Evolutionary conservation across 2,888 invertebrate species (phyloP), one percentile per base, ranked within the genome.

Genomic region (Hecatera dysodea): DNA sequence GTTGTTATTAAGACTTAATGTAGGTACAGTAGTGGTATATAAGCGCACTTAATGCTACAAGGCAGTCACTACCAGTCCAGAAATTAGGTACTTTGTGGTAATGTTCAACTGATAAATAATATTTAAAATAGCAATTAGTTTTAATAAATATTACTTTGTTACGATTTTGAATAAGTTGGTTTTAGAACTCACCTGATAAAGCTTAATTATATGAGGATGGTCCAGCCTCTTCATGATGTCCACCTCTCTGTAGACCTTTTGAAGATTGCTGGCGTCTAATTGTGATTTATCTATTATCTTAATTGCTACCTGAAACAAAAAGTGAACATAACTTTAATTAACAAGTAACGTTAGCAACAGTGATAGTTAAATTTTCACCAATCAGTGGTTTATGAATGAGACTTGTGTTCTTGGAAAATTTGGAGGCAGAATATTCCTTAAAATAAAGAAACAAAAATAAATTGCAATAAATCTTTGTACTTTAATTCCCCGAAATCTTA

Each of bases 121-220:
- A n/a, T n/a, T n/a, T n/a, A n/a, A n/a, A n/a, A n/a, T n/a, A n/a
- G n/a, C n/a, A n/a, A n/a, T n/a, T n/a, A n/a, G n/a, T n/a, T n/a
- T n/a, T n/a, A n/a, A n/a, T n/a, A n/a, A n/a, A n/a, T n/a, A n/a
- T 78, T 36, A 57, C 24, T 48, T 27, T 19, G 1, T 50, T 27
- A 75, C 3, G 22, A 46, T 53, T 48, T 44, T 44, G 17, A 19
- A 4, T 19, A 19, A 6, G 63, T 60, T 27, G 6, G 39, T 24
- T 39, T 42, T 42, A 29, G 3, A 66, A 79, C 95, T 96, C 91
- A 98, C 98, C 97, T 99, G 99, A 96, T 98, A 99, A 90, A 99
- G 97, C 96, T 99, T 99, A 93, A 99, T 99, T 91, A 99, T 99
- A 96, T 99, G 99, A 76, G 99, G 99, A 96, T 99, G 99, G 92